Evolutionary conservation across 2,888 invertebrate species (phyloP).

Genomic region (Lacanobia oleracea): DNA sequence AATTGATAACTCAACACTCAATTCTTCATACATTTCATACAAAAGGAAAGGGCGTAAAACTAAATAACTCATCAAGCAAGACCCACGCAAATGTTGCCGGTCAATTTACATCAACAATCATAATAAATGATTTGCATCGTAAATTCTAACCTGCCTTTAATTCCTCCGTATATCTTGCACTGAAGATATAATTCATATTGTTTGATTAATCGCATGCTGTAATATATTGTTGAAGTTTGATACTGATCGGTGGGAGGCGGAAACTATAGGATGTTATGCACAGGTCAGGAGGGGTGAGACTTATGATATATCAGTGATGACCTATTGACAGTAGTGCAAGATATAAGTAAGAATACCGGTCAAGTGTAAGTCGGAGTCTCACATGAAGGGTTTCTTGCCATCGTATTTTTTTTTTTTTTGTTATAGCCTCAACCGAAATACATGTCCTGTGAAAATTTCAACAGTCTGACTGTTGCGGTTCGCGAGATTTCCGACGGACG

Average conservation of each 20-base stretch:
- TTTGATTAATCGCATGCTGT: slow-evolving; percentile 49
- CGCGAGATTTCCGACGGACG: no score
- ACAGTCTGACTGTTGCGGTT: no score
- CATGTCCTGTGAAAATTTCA: no score
- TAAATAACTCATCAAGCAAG: slow-evolving; percentile 36
- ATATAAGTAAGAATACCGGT: background rate
- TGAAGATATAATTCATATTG: slow-evolving; percentile 44
- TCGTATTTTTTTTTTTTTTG: no score
- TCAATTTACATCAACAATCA: slow-evolving; percentile 58
- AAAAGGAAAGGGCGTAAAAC: slow-evolving; percentile 39
- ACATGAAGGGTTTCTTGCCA: no score
- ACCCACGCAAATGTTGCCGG: slow-evolving; percentile 39
- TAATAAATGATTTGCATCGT: slow-evolving; percentile 56
- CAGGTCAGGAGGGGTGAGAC: slow-evolving; percentile 6
- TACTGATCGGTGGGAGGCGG: slow-evolving; percentile 6
- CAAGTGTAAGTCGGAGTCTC: no score
- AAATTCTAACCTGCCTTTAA: slow-evolving; percentile 44
- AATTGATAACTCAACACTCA: slow-evolving; percentile 12
- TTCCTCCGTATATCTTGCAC: slow-evolving; percentile 40
- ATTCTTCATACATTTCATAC: slow-evolving; percentile 5
- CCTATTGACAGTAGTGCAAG: background rate
- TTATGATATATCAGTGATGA: background rate
- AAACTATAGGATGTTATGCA: background rate
- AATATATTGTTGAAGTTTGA: slow-evolving; percentile 38
- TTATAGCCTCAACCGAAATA: no score